These are phyloP conservation scores for Melanocharis versteri DNA, from an alignment of 2,113 vertebrate genomes.

Conservation along the genomic window DNA sequence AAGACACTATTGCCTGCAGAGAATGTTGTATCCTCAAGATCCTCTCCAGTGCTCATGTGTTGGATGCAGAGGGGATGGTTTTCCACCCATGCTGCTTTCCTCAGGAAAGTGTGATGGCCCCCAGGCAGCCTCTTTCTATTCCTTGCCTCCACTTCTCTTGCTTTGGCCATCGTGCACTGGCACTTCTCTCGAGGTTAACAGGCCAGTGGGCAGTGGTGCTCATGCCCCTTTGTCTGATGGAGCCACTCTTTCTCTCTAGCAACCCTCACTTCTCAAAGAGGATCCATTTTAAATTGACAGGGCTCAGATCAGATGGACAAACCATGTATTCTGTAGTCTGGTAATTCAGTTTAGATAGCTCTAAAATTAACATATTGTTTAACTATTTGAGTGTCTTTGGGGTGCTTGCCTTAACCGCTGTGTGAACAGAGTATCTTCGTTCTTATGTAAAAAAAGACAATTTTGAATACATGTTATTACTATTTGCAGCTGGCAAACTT, in stretches of 20 bases:
- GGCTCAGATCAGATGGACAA: not conserved
- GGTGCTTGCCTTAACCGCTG: not conserved
- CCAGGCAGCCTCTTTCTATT: not conserved
- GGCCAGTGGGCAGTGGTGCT: fast-evolving
- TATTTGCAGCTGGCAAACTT: not conserved
- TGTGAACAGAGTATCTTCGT: not conserved
- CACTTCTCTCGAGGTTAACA: not conserved
- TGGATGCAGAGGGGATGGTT: not conserved
- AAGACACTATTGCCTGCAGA: not conserved
- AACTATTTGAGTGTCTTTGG: not conserved
- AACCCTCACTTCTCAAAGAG: not conserved
- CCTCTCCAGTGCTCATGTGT: not conserved
- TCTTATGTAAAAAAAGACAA: not conserved
- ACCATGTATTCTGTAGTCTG: not conserved
- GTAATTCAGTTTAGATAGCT: not conserved
- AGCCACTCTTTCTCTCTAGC: not conserved
- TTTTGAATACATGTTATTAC: not conserved
- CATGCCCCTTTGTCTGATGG: not conserved
- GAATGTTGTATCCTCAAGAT: not conserved
- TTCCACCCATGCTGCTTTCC: not conserved
- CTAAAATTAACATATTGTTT: not conserved
- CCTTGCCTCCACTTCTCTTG: not conserved
- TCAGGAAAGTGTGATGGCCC: not conserved
- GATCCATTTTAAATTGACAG: not conserved
- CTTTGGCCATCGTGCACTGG: not conserved